Evolutionary conservation across 2,797 vertebrate species (phyloP), one percentile per base, ranked within the genome.

Genomic region (Hozukius guyotensis): DNA sequence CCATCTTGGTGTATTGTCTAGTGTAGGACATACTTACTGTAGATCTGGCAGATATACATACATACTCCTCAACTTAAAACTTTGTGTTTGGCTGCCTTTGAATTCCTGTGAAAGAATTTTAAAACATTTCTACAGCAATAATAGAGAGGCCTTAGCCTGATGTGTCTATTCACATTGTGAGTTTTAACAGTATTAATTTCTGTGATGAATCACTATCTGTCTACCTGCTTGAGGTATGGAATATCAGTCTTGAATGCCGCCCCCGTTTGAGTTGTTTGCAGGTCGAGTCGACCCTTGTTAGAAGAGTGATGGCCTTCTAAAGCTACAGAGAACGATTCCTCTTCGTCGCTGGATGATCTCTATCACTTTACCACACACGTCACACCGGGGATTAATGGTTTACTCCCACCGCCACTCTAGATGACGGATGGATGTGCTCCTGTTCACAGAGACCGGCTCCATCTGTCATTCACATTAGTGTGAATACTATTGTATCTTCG

Each of bases 361-460:
- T 83, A 89, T 86, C 76, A 79, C 87, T 94, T 91, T 84, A 84
- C 84, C 87, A 85, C 81, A 81, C 75, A 62, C 27, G 78, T 85
- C 81, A 71, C 81, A 68, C 38, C 38, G 9, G 61, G 80, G 83
- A 87, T 81, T 79, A 74, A 92, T 84, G 85, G 67, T 79, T 82
- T 74, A 72, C 87, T 87, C 81, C 87, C 68, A 13, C 77, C 53
- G 59, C 64, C 67, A 64, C 75, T 71, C 68, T 59, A 6, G 61
- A 81, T 70, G 90, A 92, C 2, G 3, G 82, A 91, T 88, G 72
- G 71, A 75, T 60, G 38, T 55, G 76, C 78, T 78, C 27, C 82
- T 24, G 61, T 69, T 76, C 64, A 24, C 75, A 68, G 81, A 27
- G 57, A 31, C 63, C 34, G 29, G 67, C 71, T 80, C 70, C 59